phyloP scores from a whole-genome alignment of 2,888 invertebrate genomes.

The Onthophagus sagittarius region DNA sequence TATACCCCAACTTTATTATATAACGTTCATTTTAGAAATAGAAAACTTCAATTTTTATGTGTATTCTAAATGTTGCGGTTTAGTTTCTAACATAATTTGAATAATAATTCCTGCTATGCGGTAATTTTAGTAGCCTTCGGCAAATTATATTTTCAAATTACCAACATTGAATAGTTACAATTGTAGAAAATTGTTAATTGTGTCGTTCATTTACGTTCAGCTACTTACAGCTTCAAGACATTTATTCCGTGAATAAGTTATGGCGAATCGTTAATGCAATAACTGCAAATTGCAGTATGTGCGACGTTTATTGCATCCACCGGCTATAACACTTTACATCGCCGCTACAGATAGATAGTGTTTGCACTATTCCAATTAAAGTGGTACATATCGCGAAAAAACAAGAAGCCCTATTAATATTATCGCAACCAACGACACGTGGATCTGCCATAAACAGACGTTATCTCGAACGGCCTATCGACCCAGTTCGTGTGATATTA shows the following conservation, averaged over 20 bases:
- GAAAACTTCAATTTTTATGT: too few species aligned
- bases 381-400: background rate
- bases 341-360: background rate
- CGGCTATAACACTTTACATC: background rate
- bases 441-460: background rate
- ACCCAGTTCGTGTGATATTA: background rate
- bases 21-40: too few species aligned
- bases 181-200: background rate
- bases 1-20: background rate
- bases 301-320: background rate
- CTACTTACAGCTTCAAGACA: background rate
- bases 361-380: background rate
- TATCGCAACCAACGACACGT: background rate
- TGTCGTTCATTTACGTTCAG: background rate
- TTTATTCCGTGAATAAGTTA: background rate
- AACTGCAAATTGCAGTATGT: background rate
- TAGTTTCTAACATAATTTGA: too few species aligned
- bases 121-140: background rate
- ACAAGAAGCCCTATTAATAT: background rate
- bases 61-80: too few species aligned
- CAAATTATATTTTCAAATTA: background rate
- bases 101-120: too few species aligned
- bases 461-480: background rate
- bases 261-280: background rate
- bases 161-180: background rate